phyloP scores from a whole-genome alignment of 1,140 invertebrate genomes.

The Brachystomella parvula region DNA sequence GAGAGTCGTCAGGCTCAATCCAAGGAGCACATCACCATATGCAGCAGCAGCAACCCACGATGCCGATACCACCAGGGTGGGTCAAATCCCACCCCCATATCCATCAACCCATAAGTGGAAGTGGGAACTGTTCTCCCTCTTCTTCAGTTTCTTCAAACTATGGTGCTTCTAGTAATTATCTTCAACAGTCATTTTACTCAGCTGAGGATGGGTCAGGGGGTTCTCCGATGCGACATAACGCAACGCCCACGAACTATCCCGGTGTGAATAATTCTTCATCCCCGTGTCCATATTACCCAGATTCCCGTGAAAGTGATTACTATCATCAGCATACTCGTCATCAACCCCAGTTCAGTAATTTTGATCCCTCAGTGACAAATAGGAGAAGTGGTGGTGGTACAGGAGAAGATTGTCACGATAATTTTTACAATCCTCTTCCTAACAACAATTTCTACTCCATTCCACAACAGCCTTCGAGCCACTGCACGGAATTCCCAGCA shows the following conservation, averaged over 20 bases:
- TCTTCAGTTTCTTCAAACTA: not conserved
- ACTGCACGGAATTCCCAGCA: not conserved
- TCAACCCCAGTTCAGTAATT: not conserved
- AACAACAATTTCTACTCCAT: not conserved
- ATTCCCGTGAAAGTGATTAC: not conserved
- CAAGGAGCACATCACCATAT: not conserved
- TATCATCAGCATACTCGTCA: not conserved
- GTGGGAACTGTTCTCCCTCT: not conserved
- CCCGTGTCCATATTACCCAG: not conserved
- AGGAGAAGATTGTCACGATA: not conserved
- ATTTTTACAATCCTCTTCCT: not conserved
- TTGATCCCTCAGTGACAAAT: not conserved
- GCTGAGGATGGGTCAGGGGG: not conserved
- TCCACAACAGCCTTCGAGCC: not conserved
- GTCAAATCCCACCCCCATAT: not conserved
- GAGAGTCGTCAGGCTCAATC: not conserved
- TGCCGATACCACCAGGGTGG: not conserved
- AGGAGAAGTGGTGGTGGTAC: not conserved
- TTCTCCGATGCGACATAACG: not conserved
- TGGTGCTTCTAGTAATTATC: constrained; percentile 7
- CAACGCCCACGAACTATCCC: not conserved
- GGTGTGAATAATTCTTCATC: not conserved
- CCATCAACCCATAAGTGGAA: not conserved
- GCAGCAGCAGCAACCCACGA: not conserved
- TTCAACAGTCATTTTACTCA: constrained; percentile 5